These are phyloP conservation scores for Melinopterus prodromus DNA, from an alignment of 2,888 invertebrate genomes.

Conservation along the genomic window DNA sequence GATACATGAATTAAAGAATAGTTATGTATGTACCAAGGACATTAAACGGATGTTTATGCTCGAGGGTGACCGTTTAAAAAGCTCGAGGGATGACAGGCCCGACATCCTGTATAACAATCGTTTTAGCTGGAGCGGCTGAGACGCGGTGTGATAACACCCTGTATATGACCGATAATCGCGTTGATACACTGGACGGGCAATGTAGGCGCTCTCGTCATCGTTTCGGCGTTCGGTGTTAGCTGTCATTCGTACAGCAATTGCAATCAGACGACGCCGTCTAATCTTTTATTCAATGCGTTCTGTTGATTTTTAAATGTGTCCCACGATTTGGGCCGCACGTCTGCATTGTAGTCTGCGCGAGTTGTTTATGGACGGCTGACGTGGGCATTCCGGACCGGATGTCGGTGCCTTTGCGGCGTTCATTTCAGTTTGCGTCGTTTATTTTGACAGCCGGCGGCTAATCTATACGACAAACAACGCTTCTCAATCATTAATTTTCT, in stretches of 20 bases:
- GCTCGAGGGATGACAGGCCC: no score
- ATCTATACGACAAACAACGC: background rate
- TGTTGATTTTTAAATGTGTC: background rate
- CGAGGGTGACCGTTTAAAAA: no score
- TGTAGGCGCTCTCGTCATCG: no score
- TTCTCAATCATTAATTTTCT: background rate
- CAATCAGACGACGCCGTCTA: background rate
- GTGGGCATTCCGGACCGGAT: background rate
- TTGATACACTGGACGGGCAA: no score
- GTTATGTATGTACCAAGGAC: no score
- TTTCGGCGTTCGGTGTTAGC: background rate
- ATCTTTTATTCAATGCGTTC: background rate
- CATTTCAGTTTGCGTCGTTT: background rate
- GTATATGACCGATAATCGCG: no score
- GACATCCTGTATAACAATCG: no score
- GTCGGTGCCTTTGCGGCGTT: conserved; percentile 4
- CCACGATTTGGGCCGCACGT: conserved; percentile 9
- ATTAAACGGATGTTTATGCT: no score
- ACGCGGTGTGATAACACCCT: no score
- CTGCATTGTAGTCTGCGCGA: conserved; percentile 16
- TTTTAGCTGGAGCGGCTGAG: no score
- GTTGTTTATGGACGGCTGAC: background rate
- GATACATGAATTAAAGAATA: no score
- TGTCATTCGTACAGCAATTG: background rate
- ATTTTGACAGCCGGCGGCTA: background rate